These are phyloP conservation scores for Zaprionus africanus DNA, from an alignment of 1,140 invertebrate species.

Conservation along the genomic window DNA sequence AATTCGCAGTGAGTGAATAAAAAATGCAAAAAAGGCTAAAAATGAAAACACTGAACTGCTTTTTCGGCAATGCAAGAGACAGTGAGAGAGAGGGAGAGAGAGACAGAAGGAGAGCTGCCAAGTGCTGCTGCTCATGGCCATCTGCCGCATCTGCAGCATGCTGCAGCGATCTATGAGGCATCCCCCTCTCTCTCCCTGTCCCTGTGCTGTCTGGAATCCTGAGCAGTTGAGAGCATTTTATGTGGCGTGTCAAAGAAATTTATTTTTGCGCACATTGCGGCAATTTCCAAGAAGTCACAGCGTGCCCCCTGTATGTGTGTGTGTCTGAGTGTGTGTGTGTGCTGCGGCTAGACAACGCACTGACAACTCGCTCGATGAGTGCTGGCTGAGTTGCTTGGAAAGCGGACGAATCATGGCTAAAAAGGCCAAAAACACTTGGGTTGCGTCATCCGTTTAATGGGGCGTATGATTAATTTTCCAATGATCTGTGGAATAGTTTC, in stretches of 20 bases:
- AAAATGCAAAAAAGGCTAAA: conserved; percentile 16
- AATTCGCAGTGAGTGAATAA: conserved; percentile 39
- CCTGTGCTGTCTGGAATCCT: conserved; percentile 23
- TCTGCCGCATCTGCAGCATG: conserved; percentile 20
- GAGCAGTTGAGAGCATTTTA: conserved; percentile 41
- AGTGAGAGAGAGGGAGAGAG: not conserved
- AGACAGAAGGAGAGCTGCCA: not conserved
- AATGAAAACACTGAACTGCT: conserved; percentile 20
- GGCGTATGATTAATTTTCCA: conserved; percentile 77
- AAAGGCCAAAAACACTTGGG: conserved; percentile 40
- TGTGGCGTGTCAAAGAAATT: conserved; percentile 62
- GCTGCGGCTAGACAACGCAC: conserved; percentile 25
- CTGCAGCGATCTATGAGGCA: conserved; percentile 5
- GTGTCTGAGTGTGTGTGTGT: conserved; percentile 30
- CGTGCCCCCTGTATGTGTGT: conserved; percentile 15
- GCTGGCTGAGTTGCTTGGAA: conserved; percentile 53
- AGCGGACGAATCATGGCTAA: conserved; percentile 61
- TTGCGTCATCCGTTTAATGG: conserved; percentile 78
- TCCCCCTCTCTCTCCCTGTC: not conserved
- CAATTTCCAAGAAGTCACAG: conserved; percentile 68
- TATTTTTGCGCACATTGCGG: conserved; percentile 70
- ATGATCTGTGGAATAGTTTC: conserved; percentile 51
- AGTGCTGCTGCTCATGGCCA: conserved; percentile 17
- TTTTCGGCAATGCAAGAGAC: conserved; percentile 30
- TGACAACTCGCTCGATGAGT: conserved; percentile 43